Evolutionary conservation across 2,797 vertebrate species (phyloP).

Genomic region (Notoglanidium macrostoma): DNA sequence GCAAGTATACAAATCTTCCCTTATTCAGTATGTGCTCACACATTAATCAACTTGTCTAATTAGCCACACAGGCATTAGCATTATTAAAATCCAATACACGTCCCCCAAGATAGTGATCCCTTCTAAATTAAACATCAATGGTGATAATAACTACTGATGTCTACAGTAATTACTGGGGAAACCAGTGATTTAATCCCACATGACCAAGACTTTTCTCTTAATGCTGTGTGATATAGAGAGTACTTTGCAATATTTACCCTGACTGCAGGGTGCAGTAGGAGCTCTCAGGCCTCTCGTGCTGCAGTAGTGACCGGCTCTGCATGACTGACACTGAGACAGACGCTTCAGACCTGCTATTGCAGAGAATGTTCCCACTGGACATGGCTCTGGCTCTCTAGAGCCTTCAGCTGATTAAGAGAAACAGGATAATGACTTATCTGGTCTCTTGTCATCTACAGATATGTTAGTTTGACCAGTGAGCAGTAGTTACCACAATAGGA

Average conservation of each 20-base stretch:
- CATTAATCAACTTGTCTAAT: conserved; percentile 18
- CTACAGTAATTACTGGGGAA: conserved; percentile 9
- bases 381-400: conserved; percentile 75
- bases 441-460: neutral
- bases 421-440: neutral
- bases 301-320: conserved; percentile 84
- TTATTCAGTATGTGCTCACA: neutral
- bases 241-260: conserved; percentile 70
- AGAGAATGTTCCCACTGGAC: conserved; percentile 88
- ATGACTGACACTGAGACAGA: conserved; percentile 78
- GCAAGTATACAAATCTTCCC: conserved; percentile 1
- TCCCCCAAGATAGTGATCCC: conserved; percentile 1
- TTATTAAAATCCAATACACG: conserved; percentile 22
- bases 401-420: conserved; percentile 72
- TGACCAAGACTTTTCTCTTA: neutral
- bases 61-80: conserved; percentile 4
- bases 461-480: conserved; percentile 34
- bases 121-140: conserved; percentile 14
- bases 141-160: conserved; percentile 22
- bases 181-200: conserved; percentile 5
- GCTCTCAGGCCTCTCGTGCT: conserved; percentile 73
- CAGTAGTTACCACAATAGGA: conserved; percentile 82
- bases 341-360: conserved; percentile 67
- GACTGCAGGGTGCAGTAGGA: conserved; percentile 81
- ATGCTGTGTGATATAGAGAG: neutral